Evolutionary conservation across 1,140 invertebrate genomes (phyloP), one percentile per base, ranked within the genome.

Genomic region (Cotesia chilonis): DNA sequence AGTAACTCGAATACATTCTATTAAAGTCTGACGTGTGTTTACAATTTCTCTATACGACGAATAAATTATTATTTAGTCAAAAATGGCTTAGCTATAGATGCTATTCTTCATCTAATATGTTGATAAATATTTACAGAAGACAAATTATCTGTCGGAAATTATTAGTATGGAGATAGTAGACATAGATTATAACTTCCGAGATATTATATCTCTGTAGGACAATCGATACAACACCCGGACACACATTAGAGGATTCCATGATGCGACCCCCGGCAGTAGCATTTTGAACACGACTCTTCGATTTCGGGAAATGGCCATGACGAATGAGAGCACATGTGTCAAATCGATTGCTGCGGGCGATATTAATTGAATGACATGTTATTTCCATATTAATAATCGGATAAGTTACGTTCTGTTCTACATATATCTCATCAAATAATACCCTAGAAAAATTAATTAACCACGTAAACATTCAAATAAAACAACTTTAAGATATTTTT

Each of bases 1-100:
- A 74, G 72, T 76, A 74, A 76, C 51, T 57, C 47, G 72, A 75
- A 70, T 36, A 65, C 74, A 74, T 78, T 78, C 72, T 74, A 71
- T 67, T 55, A 14, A 54, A 4, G 20, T 51, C 38, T 63, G 17
- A 14, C 68, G 12, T 17, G 12, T n/a, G 28, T 36, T 35, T 41
- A 60, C 61, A 5, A 59, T 47, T 54, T 47, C 7, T 47, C 20
- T 35, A 52, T 52, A 67, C 52, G 17, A 67, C 41, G 4, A 52
- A 47, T 57, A 20, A 35, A 28, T 47, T 10, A 47, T 47, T 47
- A 47, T 47, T 10, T 9, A 7, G 6, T 47, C 41, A 47, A 10
- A 9, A 4, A 7, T 20, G 9, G 4, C 9, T 5, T 28, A 20
- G 17, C 6, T 35, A 59, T 59, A 17, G 17, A 59, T 20, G 9